Evolutionary conservation across 2,113 vertebrate species (phyloP).

Genomic region (Cottus gobio): DNA sequence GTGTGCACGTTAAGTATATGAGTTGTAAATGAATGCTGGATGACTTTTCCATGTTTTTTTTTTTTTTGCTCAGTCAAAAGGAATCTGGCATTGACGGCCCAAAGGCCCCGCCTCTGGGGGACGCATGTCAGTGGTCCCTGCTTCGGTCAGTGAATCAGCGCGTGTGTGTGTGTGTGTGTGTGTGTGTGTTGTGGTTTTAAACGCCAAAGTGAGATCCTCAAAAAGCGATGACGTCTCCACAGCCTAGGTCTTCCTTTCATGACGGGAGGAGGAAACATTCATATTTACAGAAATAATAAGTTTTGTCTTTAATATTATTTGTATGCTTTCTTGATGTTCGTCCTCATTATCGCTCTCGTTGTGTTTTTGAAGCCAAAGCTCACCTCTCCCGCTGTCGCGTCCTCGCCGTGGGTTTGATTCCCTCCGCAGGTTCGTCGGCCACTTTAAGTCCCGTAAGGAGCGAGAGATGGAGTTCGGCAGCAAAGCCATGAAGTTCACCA

Average conservation of each 20-base stretch:
- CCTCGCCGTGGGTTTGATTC: constrained; percentile 10
- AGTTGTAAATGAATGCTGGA: constrained; percentile 15
- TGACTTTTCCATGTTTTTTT: constrained; percentile 57
- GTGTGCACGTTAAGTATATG: neutral
- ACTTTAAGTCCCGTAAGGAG: constrained; percentile 97
- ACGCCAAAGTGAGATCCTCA: neutral
- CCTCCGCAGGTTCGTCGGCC: constrained; percentile 90
- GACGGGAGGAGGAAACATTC: neutral
- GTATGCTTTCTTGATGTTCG: neutral
- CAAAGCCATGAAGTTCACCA: constrained; percentile 91
- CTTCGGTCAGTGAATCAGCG: constrained; percentile 74
- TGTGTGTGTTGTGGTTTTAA: constrained; percentile 40
- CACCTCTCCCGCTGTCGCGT: no score
- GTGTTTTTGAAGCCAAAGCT: no score
- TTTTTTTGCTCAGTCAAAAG: constrained; percentile 72
- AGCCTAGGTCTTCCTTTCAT: neutral
- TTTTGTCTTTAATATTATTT: no score
- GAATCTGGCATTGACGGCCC: constrained; percentile 61
- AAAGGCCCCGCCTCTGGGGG: constrained; percentile 61
- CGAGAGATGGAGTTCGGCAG: constrained; percentile 90
- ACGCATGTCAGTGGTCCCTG: constrained; percentile 61
- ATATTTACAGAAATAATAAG: neutral
- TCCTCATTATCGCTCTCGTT: neutral
- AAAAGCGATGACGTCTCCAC: neutral
- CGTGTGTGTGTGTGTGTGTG: constrained; percentile 34